Evolutionary conservation across 2,797 vertebrate genomes (phyloP).

Genomic region (Diplodus puntazzo): DNA sequence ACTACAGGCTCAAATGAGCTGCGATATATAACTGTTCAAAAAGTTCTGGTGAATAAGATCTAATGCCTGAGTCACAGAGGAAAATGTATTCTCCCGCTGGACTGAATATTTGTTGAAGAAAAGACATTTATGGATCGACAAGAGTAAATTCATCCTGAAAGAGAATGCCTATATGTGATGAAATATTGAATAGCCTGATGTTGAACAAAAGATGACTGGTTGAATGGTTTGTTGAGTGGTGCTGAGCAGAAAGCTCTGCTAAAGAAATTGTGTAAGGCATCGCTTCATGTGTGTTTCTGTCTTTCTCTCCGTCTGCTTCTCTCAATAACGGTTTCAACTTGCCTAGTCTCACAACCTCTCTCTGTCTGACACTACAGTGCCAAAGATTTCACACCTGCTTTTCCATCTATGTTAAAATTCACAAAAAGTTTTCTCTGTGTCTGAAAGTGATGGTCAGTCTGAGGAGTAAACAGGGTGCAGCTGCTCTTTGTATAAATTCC

Average conservation of each 20-base stretch:
- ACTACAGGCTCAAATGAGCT: neutral
- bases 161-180: neutral
- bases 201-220: neutral
- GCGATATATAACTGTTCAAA: neutral
- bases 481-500: neutral
- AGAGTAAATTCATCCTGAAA: neutral
- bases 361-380: neutral
- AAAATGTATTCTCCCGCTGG: neutral
- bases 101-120: constrained; percentile 1
- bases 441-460: neutral
- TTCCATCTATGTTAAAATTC: neutral
- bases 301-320: neutral
- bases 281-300: neutral
- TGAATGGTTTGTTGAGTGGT: neutral
- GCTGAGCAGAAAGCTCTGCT: neutral
- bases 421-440: neutral
- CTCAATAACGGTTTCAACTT: neutral
- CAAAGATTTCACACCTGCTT: neutral
- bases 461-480: neutral
- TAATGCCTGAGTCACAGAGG: neutral
- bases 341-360: neutral
- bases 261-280: neutral
- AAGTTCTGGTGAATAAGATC: neutral
- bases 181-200: neutral
- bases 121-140: neutral